Conservation (phyloP, 2,888 invertebrate genomes). For the Deilephila elpenor region DNA sequence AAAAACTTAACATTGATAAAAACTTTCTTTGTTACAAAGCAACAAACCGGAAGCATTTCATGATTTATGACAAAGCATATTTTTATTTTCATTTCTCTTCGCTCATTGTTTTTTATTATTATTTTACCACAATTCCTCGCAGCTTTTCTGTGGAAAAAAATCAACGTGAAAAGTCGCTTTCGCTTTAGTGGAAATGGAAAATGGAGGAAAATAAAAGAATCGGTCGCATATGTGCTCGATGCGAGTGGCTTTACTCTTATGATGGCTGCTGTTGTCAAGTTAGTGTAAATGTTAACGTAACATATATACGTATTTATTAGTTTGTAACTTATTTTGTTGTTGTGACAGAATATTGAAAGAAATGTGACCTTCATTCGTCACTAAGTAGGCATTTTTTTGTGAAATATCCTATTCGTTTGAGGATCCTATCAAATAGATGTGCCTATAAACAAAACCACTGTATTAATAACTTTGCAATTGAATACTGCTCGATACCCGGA, state of each 20-base stretch:
- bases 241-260: conserved; percentile 63
- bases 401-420: too few relatives aligned
- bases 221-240: conserved; percentile 71
- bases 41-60: conserved; percentile 76
- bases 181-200: conserved; percentile 79
- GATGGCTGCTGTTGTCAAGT: conserved; percentile 41
- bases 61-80: conserved; percentile 83
- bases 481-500: too few relatives aligned
- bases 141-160: conserved; percentile 76
- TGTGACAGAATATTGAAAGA: too few relatives aligned
- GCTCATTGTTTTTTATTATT: conserved; percentile 76
- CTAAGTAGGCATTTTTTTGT: too few relatives aligned
- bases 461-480: too few relatives aligned
- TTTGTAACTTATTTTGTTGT: neutral
- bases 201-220: conserved; percentile 73
- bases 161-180: conserved; percentile 78
- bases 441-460: too few relatives aligned
- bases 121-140: conserved; percentile 78
- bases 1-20: conserved; percentile 71
- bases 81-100: conserved; percentile 81
- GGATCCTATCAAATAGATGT: too few relatives aligned
- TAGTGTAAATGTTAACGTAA: neutral
- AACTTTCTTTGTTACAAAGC: conserved; percentile 78
- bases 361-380: too few relatives aligned
- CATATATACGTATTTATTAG: neutral